Evolutionary conservation across 2,888 invertebrate genomes (phyloP).

Genomic region (Kryphioiulus occultus): DNA sequence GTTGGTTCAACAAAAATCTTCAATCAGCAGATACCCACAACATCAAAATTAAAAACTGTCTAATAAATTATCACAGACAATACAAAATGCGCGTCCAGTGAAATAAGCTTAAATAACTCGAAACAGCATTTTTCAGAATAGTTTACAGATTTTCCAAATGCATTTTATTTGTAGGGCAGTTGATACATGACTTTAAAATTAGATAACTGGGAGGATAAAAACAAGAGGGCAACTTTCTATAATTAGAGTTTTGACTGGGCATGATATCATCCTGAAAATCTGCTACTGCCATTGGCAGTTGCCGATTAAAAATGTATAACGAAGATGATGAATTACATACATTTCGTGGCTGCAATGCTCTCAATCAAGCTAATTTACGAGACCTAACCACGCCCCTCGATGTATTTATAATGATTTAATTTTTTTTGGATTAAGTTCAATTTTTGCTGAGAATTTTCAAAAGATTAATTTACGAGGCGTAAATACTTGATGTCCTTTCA

Average conservation of each 20-base stretch:
- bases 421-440: neutral
- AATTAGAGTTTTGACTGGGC: neutral
- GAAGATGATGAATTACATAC: neutral
- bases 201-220: neutral
- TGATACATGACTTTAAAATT: neutral
- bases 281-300: neutral
- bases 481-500: neutral
- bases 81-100: too few relatives aligned
- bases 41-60: too few relatives aligned
- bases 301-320: neutral
- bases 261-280: neutral
- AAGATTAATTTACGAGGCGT: neutral
- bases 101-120: too few relatives aligned
- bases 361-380: neutral
- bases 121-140: too few relatives aligned
- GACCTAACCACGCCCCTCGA: neutral
- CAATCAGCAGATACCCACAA: too few relatives aligned
- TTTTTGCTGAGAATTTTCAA: neutral
- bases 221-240: neutral
- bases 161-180: neutral
- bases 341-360: neutral
- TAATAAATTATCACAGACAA: too few relatives aligned
- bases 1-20: too few relatives aligned
- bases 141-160: neutral
- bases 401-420: neutral